Percentiles rank a stretch among this genome's conserved stretches.
Conservation (phyloP, 1,140 invertebrate species). For the Lepidurus packardi region DNA sequence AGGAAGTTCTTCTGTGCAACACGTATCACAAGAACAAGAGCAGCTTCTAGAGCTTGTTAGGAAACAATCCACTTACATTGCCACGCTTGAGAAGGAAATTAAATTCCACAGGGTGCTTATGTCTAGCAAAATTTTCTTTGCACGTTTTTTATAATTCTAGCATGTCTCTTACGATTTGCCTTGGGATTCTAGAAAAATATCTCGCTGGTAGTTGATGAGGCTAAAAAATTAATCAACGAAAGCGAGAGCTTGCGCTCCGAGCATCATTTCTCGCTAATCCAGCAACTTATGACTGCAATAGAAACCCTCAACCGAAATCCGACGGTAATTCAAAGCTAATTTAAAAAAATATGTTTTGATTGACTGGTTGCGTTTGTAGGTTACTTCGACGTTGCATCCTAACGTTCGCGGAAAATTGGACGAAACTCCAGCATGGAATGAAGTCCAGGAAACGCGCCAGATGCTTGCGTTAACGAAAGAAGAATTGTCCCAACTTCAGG, state of each 20-base stretch:
- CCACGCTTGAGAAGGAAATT: constrained; percentile 31
- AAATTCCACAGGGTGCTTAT: constrained; percentile 28
- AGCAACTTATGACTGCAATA: neutral
- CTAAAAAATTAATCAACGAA: constrained; percentile 11
- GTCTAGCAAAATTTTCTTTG: neutral
- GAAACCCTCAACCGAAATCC: neutral
- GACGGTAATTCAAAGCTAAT: neutral
- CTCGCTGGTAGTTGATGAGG: neutral
- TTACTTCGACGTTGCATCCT: neutral
- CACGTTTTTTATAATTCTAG: neutral
- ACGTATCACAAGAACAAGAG: neutral
- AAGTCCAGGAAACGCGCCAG: constrained; percentile 4
- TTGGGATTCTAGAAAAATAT: neutral
- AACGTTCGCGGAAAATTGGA: neutral
- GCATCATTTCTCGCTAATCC: neutral
- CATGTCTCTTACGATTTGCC: neutral
- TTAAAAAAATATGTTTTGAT: neutral
- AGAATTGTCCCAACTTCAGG: constrained; percentile 23
- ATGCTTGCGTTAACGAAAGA: neutral
- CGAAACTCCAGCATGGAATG: neutral
- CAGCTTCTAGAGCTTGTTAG: constrained; percentile 22
- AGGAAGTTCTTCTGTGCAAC: neutral
- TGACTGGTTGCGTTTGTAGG: neutral
- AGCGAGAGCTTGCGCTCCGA: neutral
- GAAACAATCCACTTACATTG: constrained; percentile 26